A percentile compares a stretch with the other conserved stretches of the same genome.
Evolutionary conservation across 2,888 invertebrate species (phyloP).

Genomic region (Entomobrya multifasciata): DNA sequence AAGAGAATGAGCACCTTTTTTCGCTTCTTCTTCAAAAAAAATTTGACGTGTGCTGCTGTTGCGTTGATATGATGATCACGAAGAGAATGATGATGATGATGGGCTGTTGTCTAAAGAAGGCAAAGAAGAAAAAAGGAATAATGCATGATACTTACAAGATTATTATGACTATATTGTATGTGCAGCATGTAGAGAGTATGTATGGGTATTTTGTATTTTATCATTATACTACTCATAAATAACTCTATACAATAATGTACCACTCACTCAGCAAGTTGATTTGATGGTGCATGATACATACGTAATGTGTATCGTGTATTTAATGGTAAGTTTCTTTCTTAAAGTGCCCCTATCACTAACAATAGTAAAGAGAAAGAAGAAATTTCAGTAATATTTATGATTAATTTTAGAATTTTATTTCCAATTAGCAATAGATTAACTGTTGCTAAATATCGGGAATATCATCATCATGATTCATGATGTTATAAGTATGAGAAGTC

Average conservation of each 20-base stretch:
- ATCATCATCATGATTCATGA: no score
- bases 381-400: no score
- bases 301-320: no score
- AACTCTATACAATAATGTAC: no score
- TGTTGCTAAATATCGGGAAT: no score
- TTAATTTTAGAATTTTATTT: not conserved
- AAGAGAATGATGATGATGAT: slow-evolving; percentile 37
- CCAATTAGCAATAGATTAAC: no score
- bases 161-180: not conserved
- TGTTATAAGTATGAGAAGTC: no score
- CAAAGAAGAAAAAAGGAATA: slow-evolving; percentile 32
- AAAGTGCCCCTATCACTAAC: not conserved
- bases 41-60: slow-evolving; percentile 66
- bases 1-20: slow-evolving; percentile 47
- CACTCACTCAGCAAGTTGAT: no score
- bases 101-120: slow-evolving; percentile 49
- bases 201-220: no score
- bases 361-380: not conserved
- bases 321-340: slow-evolving; percentile 6
- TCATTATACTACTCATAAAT: no score
- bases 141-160: slow-evolving; percentile 18
- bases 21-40: slow-evolving; percentile 32
- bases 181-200: not conserved
- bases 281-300: no score
- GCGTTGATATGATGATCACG: slow-evolving; percentile 42